Percentiles rank a stretch among this genome's conserved stretches.
Evolutionary conservation across 1,140 invertebrate species (phyloP).

Genomic region (Oedothorax gibbosus): DNA sequence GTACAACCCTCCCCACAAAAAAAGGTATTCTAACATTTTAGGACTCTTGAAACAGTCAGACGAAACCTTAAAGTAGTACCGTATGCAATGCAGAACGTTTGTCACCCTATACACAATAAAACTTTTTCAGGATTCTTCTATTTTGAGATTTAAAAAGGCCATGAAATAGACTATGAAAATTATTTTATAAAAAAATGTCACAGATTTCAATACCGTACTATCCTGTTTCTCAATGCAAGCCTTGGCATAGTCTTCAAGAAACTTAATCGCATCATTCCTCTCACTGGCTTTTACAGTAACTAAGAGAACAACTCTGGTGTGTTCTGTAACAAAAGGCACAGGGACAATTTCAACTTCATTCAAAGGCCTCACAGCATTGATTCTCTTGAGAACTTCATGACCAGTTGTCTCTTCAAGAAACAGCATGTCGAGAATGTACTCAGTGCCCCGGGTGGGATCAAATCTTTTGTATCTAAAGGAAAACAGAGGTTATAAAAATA

Average conservation of each 20-base stretch:
- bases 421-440: conserved; percentile 85
- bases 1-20: too few species aligned
- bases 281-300: conserved; percentile 75
- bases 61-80: too few species aligned
- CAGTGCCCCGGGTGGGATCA: conserved; percentile 88
- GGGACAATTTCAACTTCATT: conserved; percentile 86
- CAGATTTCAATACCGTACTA: conserved; percentile 74
- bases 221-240: conserved; percentile 81
- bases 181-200: too few species aligned
- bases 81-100: too few species aligned
- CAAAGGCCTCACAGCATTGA: conserved; percentile 82
- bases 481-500: too few species aligned
- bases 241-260: conserved; percentile 79
- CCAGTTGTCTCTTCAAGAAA: conserved; percentile 69
- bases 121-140: too few species aligned
- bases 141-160: too few species aligned
- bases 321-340: conserved; percentile 92
- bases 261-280: conserved; percentile 72
- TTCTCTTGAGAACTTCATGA: conserved; percentile 67
- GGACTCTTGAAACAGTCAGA: too few species aligned
- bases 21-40: too few species aligned
- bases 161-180: too few species aligned
- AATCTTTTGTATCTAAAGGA: conserved; percentile 77
- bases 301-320: conserved; percentile 81
- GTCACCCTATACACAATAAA: too few species aligned